Conservation (phyloP, 2,888 invertebrate genomes). For the Notodonta dromedarius region DNA sequence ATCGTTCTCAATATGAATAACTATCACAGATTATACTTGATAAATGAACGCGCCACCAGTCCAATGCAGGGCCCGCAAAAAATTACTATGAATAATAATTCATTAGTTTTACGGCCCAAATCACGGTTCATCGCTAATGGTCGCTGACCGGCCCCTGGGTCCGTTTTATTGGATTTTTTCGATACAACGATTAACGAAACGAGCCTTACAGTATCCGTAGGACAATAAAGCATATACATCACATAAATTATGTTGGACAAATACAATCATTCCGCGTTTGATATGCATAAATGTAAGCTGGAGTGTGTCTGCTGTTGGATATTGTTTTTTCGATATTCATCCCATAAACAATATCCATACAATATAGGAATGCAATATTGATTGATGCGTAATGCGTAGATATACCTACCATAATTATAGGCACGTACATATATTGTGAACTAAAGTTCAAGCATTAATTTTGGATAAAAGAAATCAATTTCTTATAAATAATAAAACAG, state of each 20-base stretch:
- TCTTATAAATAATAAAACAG: too few relatives aligned
- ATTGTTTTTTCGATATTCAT: conserved; percentile 33
- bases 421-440: too few relatives aligned
- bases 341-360: too few relatives aligned
- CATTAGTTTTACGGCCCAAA: conserved; percentile 64
- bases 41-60: conserved; percentile 71
- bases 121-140: conserved; percentile 75
- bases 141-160: conserved; percentile 48
- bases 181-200: conserved; percentile 70
- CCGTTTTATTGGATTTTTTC: conserved; percentile 71
- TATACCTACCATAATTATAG: too few relatives aligned
- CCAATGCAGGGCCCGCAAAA: conserved; percentile 64
- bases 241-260: conserved; percentile 78
- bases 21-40: conserved; percentile 77
- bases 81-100: conserved; percentile 75
- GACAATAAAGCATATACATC: conserved; percentile 57
- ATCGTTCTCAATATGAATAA: conserved; percentile 74
- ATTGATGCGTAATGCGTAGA: not conserved
- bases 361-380: not conserved
- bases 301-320: conserved; percentile 22
- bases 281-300: conserved; percentile 53
- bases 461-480: too few relatives aligned
- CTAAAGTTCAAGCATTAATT: too few relatives aligned
- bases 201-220: conserved; percentile 76
- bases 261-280: conserved; percentile 63